phyloP scores from a whole-genome alignment of 2,797 vertebrate species.

The Orestias chungarensis region DNA sequence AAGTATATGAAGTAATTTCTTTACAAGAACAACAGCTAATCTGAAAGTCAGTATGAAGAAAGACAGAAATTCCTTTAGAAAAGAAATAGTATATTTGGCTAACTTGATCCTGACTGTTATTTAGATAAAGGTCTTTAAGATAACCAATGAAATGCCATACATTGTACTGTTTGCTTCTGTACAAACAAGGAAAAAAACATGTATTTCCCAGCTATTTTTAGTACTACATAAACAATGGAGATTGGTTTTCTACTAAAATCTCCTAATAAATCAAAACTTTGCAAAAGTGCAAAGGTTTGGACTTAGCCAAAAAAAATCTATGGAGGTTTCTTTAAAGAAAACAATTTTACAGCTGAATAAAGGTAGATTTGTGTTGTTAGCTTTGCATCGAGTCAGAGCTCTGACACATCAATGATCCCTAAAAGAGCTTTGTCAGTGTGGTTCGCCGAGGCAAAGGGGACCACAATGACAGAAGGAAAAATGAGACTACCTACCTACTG shows the following conservation, averaged over 20 bases:
- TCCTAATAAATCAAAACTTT: not conserved
- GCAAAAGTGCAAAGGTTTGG: not conserved
- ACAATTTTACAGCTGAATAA: not conserved
- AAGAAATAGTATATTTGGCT: constrained; percentile 9
- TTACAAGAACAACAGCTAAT: not conserved
- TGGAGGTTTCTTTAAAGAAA: constrained; percentile 6
- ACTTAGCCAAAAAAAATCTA: not conserved
- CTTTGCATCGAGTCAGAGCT: constrained; percentile 21
- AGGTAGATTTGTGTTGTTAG: constrained; percentile 31
- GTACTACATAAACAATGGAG: not conserved
- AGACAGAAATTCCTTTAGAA: not conserved
- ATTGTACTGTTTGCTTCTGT: not conserved
- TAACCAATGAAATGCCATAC: not conserved
- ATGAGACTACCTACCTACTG: constrained; percentile 25
- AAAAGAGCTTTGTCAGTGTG: constrained; percentile 54
- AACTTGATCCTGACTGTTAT: constrained; percentile 16
- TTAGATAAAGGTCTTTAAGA: constrained; percentile 18
- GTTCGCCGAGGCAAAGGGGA: constrained; percentile 18
- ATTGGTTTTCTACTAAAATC: constrained; percentile 3
- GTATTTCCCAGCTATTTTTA: not conserved
- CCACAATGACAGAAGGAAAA: constrained; percentile 56
- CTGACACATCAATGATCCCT: constrained; percentile 11
- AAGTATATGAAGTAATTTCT: not conserved
- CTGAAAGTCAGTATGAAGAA: not conserved
- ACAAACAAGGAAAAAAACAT: not conserved